A percentile compares a stretch with the other conserved stretches of the same genome.
Conservation (phyloP, 2,888 invertebrate genomes). For the Leptinotarsa peninsularis region DNA sequence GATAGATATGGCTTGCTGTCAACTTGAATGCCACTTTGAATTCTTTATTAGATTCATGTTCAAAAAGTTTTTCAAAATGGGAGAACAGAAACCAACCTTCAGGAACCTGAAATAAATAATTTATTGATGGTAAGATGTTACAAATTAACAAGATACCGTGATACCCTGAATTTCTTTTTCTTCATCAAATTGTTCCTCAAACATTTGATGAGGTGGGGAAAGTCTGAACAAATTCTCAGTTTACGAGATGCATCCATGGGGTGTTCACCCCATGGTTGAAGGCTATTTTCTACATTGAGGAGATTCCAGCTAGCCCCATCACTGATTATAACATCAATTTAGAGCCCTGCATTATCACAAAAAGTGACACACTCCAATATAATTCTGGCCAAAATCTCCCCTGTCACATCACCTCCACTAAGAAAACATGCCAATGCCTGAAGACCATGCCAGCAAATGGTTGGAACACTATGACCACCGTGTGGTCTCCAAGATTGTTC, state of each 20-base stretch:
- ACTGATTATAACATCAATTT: constrained; percentile 39
- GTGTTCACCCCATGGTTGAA: constrained; percentile 32
- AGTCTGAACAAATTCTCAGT: too few species aligned
- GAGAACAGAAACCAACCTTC: too few species aligned
- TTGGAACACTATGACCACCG: constrained; percentile 40
- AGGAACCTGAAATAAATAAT: constrained; percentile 5
- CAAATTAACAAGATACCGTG: neutral
- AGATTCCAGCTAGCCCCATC: constrained; percentile 44
- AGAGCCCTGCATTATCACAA: constrained; percentile 38
- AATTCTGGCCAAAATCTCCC: too few species aligned
- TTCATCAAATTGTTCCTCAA: too few species aligned
- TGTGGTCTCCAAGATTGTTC: constrained; percentile 35
- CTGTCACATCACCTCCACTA: constrained; percentile 33
- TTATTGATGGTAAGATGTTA: neutral
- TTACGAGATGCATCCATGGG: constrained; percentile 28
- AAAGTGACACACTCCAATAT: constrained; percentile 38
- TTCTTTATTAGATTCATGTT: too few species aligned
- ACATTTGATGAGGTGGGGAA: too few species aligned
- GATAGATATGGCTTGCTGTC: too few species aligned
- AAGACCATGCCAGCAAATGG: constrained; percentile 34
- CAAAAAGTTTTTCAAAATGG: too few species aligned
- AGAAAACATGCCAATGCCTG: constrained; percentile 32
- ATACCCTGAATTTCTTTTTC: constrained; percentile 10
- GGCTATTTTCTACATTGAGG: constrained; percentile 30
- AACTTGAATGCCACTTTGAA: too few species aligned